A percentile compares a stretch with the other conserved stretches of the same genome.
These are phyloP conservation scores for Xerus rutilus DNA, from an alignment of 2,797 vertebrate species.

Conservation along the genomic window DNA sequence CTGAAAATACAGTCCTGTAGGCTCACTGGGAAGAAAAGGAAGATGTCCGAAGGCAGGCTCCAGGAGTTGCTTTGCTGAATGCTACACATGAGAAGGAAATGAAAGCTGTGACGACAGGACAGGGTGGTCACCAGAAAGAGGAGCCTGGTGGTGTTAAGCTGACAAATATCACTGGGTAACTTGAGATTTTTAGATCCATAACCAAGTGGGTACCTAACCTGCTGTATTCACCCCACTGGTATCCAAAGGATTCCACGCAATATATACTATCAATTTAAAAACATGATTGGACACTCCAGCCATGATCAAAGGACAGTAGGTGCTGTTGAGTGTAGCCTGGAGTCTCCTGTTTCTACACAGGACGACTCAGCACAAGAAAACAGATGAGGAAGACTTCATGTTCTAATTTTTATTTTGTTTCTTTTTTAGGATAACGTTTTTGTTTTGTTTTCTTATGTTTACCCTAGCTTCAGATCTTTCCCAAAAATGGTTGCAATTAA, in stretches of 20 bases:
- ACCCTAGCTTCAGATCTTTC: neutral
- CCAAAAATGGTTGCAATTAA: neutral
- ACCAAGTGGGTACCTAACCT: constrained; percentile 69
- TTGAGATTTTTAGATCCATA: constrained; percentile 87
- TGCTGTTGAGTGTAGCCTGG: neutral
- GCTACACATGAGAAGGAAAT: constrained; percentile 5
- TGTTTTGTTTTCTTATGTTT: neutral
- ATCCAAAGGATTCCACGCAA: constrained; percentile 58
- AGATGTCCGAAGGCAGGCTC: constrained; percentile 29
- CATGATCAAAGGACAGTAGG: neutral
- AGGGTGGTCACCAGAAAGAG: constrained; percentile 66
- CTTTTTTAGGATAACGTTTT: neutral
- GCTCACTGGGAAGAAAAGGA: neutral
- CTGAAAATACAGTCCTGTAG: neutral
- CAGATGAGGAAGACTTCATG: neutral
- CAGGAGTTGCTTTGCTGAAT: neutral
- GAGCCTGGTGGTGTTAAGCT: constrained; percentile 90
- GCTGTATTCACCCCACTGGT: constrained; percentile 83
- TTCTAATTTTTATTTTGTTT: neutral
- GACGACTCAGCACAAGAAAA: neutral
- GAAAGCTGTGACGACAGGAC: neutral
- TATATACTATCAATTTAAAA: neutral
- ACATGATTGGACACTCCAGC: neutral
- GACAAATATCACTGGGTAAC: constrained; percentile 93
- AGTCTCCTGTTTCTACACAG: neutral